These are phyloP conservation scores for Mythimna loreyi DNA, from an alignment of 2,888 invertebrate genomes.

Conservation along the genomic window DNA sequence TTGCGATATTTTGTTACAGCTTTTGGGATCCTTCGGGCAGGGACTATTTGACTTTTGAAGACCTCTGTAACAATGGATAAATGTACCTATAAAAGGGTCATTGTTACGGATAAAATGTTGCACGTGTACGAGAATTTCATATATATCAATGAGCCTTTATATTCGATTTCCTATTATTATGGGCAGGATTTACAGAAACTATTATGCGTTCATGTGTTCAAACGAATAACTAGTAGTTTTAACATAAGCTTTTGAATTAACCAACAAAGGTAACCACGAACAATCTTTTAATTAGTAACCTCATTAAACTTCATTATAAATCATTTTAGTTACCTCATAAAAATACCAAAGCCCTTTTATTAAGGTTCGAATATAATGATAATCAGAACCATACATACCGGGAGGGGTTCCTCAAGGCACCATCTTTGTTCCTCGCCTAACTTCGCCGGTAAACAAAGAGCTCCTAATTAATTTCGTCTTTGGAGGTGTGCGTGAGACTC, in stretches of 20 bases:
- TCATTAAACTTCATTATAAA: background rate
- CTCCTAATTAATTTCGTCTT: conserved; percentile 73
- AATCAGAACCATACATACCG: conserved; percentile 47
- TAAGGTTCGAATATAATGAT: conserved; percentile 33
- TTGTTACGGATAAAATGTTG: background rate
- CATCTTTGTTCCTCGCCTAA: conserved; percentile 58
- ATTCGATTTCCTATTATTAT: background rate
- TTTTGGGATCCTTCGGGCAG: conserved; percentile 45
- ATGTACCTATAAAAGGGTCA: background rate
- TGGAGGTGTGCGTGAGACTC: conserved; percentile 58
- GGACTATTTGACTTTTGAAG: conserved; percentile 51
- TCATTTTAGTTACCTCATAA: background rate
- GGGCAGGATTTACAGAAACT: background rate
- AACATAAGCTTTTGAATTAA: conserved; percentile 9
- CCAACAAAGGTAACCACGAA: background rate
- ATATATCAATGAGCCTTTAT: too few relatives aligned
- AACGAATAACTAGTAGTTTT: background rate
- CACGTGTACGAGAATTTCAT: background rate
- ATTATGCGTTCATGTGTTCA: background rate
- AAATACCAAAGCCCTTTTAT: conserved; percentile 21
- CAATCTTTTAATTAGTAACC: background rate
- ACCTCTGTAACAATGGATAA: conserved; percentile 8
- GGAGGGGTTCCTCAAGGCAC: conserved; percentile 43
- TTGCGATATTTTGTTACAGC: conserved; percentile 67
- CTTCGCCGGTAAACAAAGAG: conserved; percentile 70